Evolutionary conservation across 2,113 vertebrate genomes (phyloP).

Genomic region (Hydropotes inermis): DNA sequence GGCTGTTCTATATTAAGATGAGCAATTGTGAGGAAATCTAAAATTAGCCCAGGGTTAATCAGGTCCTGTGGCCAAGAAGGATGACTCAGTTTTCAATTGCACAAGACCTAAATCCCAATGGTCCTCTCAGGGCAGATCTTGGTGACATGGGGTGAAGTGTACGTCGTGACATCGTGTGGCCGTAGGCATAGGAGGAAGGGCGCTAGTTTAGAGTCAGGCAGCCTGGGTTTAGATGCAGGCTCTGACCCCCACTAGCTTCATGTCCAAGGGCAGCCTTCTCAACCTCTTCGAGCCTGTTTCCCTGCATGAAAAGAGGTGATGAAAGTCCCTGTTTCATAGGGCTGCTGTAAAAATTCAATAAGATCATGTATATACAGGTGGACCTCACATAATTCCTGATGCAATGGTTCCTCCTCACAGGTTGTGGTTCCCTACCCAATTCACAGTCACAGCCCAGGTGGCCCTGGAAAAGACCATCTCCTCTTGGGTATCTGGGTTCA

Average conservation of each 20-base stretch:
- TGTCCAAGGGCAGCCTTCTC: neutral
- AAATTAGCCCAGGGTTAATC: constrained; percentile 67
- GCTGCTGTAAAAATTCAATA: neutral
- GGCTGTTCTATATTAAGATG: constrained; percentile 61
- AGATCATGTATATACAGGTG: rapidly evolving
- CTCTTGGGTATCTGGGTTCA: neutral
- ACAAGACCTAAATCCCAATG: neutral
- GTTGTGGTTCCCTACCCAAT: neutral
- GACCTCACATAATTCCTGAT: neutral
- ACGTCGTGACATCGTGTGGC: rapidly evolving
- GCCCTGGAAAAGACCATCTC: too few relatives aligned
- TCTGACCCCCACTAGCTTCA: neutral
- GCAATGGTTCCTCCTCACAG: rapidly evolving
- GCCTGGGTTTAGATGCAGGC: neutral
- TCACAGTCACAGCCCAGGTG: neutral
- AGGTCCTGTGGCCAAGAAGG: neutral
- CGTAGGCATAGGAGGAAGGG: rapidly evolving
- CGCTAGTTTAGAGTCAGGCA: rapidly evolving
- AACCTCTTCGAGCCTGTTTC: neutral
- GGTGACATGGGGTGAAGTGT: rapidly evolving
- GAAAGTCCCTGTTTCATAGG: too few relatives aligned
- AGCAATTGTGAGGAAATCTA: constrained; percentile 66
- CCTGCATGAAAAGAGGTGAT: neutral
- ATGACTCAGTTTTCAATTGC: constrained; percentile 49
- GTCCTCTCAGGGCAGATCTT: neutral